A percentile compares a stretch with the other conserved stretches of the same genome.
phyloP scores from a whole-genome alignment of 2,888 invertebrate genomes.

The Unio pictorum region DNA sequence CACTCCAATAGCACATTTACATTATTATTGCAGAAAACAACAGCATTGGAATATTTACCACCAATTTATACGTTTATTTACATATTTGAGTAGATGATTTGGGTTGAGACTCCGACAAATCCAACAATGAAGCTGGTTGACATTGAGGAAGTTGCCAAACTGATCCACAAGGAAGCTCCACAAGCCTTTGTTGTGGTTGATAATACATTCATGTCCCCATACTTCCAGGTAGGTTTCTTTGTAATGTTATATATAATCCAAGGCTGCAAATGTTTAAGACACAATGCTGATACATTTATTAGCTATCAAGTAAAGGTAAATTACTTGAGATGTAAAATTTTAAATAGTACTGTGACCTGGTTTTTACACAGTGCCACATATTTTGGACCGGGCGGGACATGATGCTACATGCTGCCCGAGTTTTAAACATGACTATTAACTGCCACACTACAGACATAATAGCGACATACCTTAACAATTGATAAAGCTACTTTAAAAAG shows the following conservation, averaged over 20 bases:
- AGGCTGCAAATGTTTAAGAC: background rate
- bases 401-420: no score
- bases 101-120: slow-evolving; percentile 98
- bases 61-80: no score
- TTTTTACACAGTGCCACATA: background rate
- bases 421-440: no score
- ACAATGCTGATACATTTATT: background rate
- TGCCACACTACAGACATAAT: no score
- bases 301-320: background rate
- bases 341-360: background rate
- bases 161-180: slow-evolving; percentile 72
- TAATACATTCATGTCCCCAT: slow-evolving; percentile 93
- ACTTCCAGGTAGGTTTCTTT: slow-evolving; percentile 78
- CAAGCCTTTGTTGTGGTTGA: slow-evolving; percentile 83
- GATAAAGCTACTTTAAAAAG: no score
- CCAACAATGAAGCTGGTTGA: slow-evolving; percentile 92
- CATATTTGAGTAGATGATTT: slow-evolving; percentile 76
- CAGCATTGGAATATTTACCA: no score
- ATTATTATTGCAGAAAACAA: no score
- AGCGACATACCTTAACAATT: no score
- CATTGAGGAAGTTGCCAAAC: slow-evolving; percentile 81
- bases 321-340: background rate
- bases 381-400: background rate
- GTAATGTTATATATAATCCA: background rate
- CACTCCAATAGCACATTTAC: no score